Conservation (phyloP, 2,888 invertebrate genomes). For the Nomada fabriciana region DNA sequence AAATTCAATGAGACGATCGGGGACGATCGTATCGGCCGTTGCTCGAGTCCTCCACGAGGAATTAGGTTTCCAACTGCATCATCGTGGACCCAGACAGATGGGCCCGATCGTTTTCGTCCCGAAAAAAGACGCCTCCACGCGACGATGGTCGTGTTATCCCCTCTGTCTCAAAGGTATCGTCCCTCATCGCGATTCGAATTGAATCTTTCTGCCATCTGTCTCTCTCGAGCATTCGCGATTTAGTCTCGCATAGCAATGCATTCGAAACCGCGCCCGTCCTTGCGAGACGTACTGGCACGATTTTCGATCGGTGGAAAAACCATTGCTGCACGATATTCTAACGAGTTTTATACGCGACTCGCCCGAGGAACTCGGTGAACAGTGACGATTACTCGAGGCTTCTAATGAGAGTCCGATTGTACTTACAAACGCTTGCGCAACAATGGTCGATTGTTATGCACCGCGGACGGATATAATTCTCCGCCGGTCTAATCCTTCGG, state of each 20-base stretch:
- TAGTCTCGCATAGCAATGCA: constrained; percentile 13
- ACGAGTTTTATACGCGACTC: neutral
- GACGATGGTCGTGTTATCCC: neutral
- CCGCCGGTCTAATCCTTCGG: constrained; percentile 42
- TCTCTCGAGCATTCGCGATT: constrained; percentile 23
- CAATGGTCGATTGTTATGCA: constrained; percentile 56
- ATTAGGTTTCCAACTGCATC: constrained; percentile 46
- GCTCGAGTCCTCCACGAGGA: constrained; percentile 25
- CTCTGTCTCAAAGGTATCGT: constrained; percentile 6
- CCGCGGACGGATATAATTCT: constrained; percentile 44
- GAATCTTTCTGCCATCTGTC: constrained; percentile 1
- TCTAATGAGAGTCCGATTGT: constrained; percentile 49
- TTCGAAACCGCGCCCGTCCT: constrained; percentile 9
- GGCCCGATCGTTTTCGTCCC: constrained; percentile 14
- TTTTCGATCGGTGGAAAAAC: neutral
- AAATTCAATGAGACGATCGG: constrained; percentile 55
- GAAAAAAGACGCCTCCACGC: neutral
- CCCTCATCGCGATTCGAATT: constrained; percentile 16
- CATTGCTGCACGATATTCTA: neutral
- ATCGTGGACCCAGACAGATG: constrained; percentile 30
- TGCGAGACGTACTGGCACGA: neutral
- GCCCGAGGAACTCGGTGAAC: constrained; percentile 13
- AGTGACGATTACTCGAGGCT: constrained; percentile 42
- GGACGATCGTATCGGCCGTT: constrained; percentile 42
- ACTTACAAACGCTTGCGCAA: constrained; percentile 50